Evolutionary conservation across 2,888 invertebrate species (phyloP).

Genomic region (Anticlea derivata): DNA sequence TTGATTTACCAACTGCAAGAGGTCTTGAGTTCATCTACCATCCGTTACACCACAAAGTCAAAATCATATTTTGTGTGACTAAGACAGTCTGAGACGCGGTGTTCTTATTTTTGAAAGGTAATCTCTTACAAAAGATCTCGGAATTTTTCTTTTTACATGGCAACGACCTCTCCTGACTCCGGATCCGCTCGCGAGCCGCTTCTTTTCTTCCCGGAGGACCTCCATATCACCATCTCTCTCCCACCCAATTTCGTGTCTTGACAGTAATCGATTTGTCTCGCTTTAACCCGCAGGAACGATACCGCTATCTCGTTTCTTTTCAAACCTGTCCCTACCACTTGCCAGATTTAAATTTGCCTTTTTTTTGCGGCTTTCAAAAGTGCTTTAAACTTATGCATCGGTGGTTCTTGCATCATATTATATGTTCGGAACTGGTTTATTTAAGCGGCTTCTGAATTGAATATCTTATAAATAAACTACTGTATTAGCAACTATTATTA

Average conservation of each 20-base stretch:
- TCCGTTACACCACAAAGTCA: too few species aligned
- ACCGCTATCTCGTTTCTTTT: slow-evolving; percentile 54
- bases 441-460: slow-evolving; percentile 14
- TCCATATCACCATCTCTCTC: slow-evolving; percentile 56
- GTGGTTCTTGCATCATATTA: slow-evolving; percentile 34
- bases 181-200: slow-evolving; percentile 48
- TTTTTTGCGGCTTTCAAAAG: slow-evolving; percentile 52
- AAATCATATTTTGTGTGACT: too few species aligned
- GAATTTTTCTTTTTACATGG: slow-evolving; percentile 64
- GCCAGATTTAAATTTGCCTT: slow-evolving; percentile 67
- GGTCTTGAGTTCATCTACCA: too few species aligned
- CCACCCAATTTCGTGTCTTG: slow-evolving; percentile 62
- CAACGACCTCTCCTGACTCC: slow-evolving; percentile 68
- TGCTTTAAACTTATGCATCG: slow-evolving; percentile 41
- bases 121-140: slow-evolving; percentile 65
- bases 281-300: slow-evolving; percentile 57
- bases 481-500: too few species aligned
- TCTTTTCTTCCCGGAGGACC: slow-evolving; percentile 49
- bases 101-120: slow-evolving; percentile 45
- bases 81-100: too few species aligned
- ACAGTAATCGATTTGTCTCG: slow-evolving; percentile 74
- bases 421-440: slow-evolving; percentile 16
- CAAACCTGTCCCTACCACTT: slow-evolving; percentile 57
- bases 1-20: too few species aligned
- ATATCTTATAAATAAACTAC: background rate